A percentile compares a stretch with the other conserved stretches of the same genome.
Conservation (phyloP, 2,797 vertebrate species). For the Poeciliopsis gracilis region DNA sequence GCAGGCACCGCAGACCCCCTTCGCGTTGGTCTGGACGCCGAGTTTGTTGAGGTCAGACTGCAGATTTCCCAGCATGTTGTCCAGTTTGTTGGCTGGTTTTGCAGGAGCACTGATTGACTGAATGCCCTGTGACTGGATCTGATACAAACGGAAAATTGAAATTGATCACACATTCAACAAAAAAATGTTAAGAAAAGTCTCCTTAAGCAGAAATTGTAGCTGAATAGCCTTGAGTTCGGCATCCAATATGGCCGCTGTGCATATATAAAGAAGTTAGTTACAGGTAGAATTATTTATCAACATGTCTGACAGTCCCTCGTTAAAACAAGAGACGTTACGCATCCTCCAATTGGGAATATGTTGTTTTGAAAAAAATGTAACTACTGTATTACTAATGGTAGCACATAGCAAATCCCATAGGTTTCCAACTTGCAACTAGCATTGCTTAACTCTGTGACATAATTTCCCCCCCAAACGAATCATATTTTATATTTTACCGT, state of each 20-base stretch:
- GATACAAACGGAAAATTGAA: slow-evolving; percentile 7
- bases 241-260: neutral
- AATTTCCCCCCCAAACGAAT: neutral
- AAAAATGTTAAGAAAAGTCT: neutral
- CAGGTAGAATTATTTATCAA: neutral
- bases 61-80: slow-evolving; percentile 95
- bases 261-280: neutral
- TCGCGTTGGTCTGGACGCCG: slow-evolving; percentile 92
- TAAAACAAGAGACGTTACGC: neutral
- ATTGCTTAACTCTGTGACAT: neutral
- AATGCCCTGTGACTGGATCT: slow-evolving; percentile 92
- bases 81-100: slow-evolving; percentile 93
- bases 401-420: neutral
- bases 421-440: neutral
- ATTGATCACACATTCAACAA: slow-evolving; percentile 2
- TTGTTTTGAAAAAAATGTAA: neutral
- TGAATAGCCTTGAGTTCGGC: neutral
- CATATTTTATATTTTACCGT: neutral
- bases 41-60: slow-evolving; percentile 94
- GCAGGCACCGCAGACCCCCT: slow-evolving; percentile 95
- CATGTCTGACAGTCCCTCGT: neutral
- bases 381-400: neutral
- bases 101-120: slow-evolving; percentile 81
- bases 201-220: neutral
- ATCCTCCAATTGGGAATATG: neutral